Base-by-base conservation (phyloP, 2,888 invertebrate species). In the Lasioglossum pauxillum region DNA sequence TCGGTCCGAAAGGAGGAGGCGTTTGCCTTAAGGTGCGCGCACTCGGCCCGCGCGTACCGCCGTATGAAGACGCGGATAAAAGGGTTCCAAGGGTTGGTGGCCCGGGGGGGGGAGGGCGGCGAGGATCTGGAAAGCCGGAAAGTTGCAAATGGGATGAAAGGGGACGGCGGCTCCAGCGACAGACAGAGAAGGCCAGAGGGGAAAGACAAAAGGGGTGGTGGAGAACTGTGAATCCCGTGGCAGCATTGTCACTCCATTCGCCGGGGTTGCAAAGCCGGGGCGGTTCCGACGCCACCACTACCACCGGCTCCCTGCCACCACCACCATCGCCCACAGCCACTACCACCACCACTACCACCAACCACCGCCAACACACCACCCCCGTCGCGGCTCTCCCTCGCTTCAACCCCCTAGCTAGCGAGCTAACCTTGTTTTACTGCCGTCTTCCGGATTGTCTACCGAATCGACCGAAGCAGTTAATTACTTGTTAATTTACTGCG, bases 391-490 rank as follows among this genome's bases (percentile, higher is more conserved):
- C 10, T 64, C 16, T 64, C 60, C 60, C 60, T 64, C 85, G 85
- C 74, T 86, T 85, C 89, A 88, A 88, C 86, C 89, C 89, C 87
- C 53, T 53, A 53, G 53, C 53, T 49, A 35, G 82, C 85, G 86
- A 84, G 84, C 87, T 89, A 90, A 92, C 90, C 91, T 91, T 93
- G 92, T 93, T 93, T 93, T 93, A 93, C 92, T 91, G 87, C 87
- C 91, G 89, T 91, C 92, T 93, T 93, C 93, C 93, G 93, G 93
- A 92, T 92, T 91, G 84, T 87, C 86, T 86, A 86, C 82, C 86
- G 89, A 92, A 92, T 91, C 91, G 88, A 84, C 86, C 90, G 87
- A 86, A 87, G 78, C 83, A 85, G 91, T 92, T 91, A 92, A 91
- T 91, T 92, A 91, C 88, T 90, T 86, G 87, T 89, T 89, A 89